These are phyloP conservation scores for Hydropsyche betteni DNA, from an alignment of 2,888 invertebrate species.

Conservation along the genomic window DNA sequence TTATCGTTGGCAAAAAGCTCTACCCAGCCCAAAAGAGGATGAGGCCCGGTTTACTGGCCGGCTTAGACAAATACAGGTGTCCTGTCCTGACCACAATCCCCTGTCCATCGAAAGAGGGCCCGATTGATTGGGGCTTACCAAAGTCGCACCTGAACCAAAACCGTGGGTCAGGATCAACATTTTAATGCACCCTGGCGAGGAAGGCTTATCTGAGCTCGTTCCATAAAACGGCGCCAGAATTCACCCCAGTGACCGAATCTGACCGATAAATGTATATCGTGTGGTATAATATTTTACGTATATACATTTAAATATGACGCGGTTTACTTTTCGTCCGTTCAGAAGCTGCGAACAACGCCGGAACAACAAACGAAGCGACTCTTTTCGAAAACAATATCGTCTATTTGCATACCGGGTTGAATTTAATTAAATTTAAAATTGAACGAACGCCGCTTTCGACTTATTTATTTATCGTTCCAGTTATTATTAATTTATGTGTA, in stretches of 20 bases:
- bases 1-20: constrained; percentile 22
- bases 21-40: neutral
- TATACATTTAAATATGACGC: neutral
- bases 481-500: constrained; percentile 1
- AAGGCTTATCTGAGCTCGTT: constrained; percentile 1
- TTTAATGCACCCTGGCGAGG: constrained; percentile 16
- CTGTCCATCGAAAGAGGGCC: constrained; percentile 29
- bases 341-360: neutral
- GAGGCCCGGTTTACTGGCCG: neutral
- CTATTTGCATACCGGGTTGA: constrained; percentile 47
- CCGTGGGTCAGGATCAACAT: constrained; percentile 7
- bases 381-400: constrained; percentile 42
- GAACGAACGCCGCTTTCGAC: constrained; percentile 30
- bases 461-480: neutral
- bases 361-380: constrained; percentile 27
- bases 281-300: neutral
- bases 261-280: neutral
- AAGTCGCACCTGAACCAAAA: constrained; percentile 24
- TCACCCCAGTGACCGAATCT: neutral
- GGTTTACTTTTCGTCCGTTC: constrained; percentile 17
- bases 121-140: constrained; percentile 45
- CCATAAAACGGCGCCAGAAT: neutral
- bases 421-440: constrained; percentile 50
- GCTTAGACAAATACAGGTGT: constrained; percentile 34
- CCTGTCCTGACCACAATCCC: constrained; percentile 29